Evolutionary conservation across 2,888 invertebrate genomes (phyloP).

Genomic region (Mythimna ferrago): DNA sequence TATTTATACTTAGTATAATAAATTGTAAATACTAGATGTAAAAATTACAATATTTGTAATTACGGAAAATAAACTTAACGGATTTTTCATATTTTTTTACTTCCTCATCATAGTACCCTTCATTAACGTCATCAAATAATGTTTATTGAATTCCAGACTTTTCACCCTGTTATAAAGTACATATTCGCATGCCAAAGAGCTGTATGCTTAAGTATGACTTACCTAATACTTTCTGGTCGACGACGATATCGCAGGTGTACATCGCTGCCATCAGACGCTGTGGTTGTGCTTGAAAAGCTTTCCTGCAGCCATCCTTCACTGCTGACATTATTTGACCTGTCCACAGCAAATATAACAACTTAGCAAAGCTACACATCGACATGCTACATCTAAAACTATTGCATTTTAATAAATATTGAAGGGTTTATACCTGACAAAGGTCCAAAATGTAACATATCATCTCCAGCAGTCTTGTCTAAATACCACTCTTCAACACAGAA

Average conservation of each 20-base stretch:
- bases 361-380: not conserved
- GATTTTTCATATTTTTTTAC: slow-evolving; percentile 64
- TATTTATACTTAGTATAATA: slow-evolving; percentile 82
- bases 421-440: slow-evolving; percentile 89
- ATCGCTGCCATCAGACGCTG: slow-evolving; percentile 98
- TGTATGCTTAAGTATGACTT: slow-evolving; percentile 81
- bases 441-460: slow-evolving; percentile 84
- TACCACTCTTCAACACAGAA: slow-evolving; percentile 97
- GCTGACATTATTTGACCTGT: slow-evolving; percentile 97
- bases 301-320: slow-evolving; percentile 96
- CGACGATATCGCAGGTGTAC: slow-evolving; percentile 96
- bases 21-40: slow-evolving; percentile 87
- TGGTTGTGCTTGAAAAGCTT: slow-evolving; percentile 96
- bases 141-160: not conserved
- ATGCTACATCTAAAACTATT: not conserved
- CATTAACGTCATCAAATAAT: not conserved
- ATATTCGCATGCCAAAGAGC: slow-evolving; percentile 4
- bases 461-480: slow-evolving; percentile 84
- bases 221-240: slow-evolving; percentile 97
- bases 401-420: not conserved
- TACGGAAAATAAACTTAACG: slow-evolving; percentile 82
- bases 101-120: not conserved
- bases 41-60: slow-evolving; percentile 88
- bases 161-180: slow-evolving; percentile 17
- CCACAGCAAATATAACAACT: too few species aligned